phyloP scores from a whole-genome alignment of 2,797 vertebrate species.

The Mastacembelus armatus region DNA sequence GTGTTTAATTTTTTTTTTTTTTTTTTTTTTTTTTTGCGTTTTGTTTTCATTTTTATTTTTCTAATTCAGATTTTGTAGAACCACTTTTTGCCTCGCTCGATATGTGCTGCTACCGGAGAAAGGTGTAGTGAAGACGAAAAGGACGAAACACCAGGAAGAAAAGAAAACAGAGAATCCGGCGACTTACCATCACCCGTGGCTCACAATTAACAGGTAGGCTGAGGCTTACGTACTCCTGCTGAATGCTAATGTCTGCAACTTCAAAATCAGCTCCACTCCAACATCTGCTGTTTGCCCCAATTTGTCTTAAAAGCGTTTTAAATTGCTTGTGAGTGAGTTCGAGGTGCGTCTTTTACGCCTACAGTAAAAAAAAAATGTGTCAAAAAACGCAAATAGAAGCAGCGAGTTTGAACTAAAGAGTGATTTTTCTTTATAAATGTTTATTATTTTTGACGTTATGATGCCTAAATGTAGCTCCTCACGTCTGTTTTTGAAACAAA shows the following conservation, averaged over 20 bases:
- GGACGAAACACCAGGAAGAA: constrained; percentile 31
- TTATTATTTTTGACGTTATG: background rate
- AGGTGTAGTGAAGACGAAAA: constrained; percentile 43
- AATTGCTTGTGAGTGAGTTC: background rate
- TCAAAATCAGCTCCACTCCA: background rate
- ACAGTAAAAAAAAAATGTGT: background rate
- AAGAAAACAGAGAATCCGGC: constrained; percentile 45
- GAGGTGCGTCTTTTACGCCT: background rate
- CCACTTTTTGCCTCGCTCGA: constrained; percentile 30
- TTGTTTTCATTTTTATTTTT: background rate
- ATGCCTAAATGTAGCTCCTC: background rate
- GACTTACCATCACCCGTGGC: constrained; percentile 42
- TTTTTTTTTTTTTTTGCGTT: background rate
- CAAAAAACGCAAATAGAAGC: background rate
- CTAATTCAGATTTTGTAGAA: constrained; percentile 14
- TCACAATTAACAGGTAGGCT: constrained; percentile 71
- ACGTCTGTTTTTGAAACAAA: background rate
- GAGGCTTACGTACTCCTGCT: background rate
- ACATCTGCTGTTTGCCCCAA: background rate
- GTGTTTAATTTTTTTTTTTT: background rate
- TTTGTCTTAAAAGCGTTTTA: constrained; percentile 8
- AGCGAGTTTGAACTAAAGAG: too few species aligned
- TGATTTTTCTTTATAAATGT: too few species aligned
- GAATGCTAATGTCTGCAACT: background rate
- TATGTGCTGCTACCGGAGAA: constrained; percentile 33